Percentiles rank a stretch among this genome's conserved stretches.
Evolutionary conservation across 2,797 vertebrate species (phyloP).

Genomic region (Labroides dimidiatus): DNA sequence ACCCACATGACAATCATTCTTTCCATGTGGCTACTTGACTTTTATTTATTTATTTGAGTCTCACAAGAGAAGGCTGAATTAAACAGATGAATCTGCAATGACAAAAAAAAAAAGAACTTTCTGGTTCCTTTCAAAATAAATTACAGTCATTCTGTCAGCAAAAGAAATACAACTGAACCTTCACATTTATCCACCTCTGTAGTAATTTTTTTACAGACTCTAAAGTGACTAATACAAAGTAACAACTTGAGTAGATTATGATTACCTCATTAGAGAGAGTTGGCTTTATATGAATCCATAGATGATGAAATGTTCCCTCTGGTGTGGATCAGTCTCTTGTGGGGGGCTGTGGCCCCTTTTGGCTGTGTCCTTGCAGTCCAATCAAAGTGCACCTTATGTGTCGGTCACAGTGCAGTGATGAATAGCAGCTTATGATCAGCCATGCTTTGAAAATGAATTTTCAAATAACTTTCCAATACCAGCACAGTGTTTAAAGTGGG

Average conservation of each 20-base stretch:
- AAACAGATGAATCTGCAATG: background rate
- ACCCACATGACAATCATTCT: background rate
- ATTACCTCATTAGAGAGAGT: slow-evolving; percentile 21
- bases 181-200: background rate
- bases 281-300: background rate
- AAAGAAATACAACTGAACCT: background rate
- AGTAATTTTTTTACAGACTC: slow-evolving; percentile 1
- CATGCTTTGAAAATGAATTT: slow-evolving; percentile 60
- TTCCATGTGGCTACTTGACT: background rate
- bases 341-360: slow-evolving; percentile 12
- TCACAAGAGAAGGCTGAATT: background rate
- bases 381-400: slow-evolving; percentile 59
- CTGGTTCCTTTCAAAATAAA: background rate
- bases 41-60: background rate
- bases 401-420: slow-evolving; percentile 60
- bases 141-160: background rate
- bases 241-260: slow-evolving; percentile 4
- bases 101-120: background rate
- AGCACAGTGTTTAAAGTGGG: slow-evolving; percentile 43
- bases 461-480: slow-evolving; percentile 46
- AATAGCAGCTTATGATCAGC: slow-evolving; percentile 62
- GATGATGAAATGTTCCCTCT: background rate
- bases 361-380: slow-evolving; percentile 64
- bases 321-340: slow-evolving; percentile 3
- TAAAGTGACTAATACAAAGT: slow-evolving; percentile 16